These are phyloP conservation scores for Drosophila sp. DNA, from an alignment of 1,140 invertebrate genomes.

Conservation along the genomic window DNA sequence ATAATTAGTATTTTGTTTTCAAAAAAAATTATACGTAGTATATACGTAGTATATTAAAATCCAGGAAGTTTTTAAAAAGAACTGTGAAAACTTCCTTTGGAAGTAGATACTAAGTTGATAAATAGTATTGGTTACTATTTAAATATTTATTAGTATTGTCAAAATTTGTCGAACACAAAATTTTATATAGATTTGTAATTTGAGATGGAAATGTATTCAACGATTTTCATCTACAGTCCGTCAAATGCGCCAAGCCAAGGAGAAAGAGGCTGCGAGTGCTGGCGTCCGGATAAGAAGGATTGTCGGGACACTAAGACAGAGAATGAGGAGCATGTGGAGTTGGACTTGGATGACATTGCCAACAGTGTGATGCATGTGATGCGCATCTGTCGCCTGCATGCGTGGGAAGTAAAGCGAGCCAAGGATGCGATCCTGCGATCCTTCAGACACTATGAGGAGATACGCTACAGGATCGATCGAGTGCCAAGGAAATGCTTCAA, in stretches of 20 bases:
- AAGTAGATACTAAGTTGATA: too few species aligned
- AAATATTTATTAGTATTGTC: too few species aligned
- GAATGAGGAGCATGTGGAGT: background rate
- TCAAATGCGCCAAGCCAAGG: too few species aligned
- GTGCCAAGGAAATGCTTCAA: slow-evolving; percentile 66
- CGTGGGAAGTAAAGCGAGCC: slow-evolving; percentile 56
- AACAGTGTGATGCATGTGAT: slow-evolving; percentile 65
- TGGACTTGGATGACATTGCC: slow-evolving; percentile 63
- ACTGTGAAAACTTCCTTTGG: too few species aligned
- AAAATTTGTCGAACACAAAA: background rate
- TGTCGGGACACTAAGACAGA: background rate
- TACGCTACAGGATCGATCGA: slow-evolving; percentile 54
- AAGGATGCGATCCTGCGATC: slow-evolving; percentile 44
- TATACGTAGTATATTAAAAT: too few species aligned
- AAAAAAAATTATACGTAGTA: too few species aligned
- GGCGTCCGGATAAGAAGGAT: background rate
- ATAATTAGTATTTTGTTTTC: too few species aligned
- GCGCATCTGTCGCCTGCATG: slow-evolving; percentile 61
- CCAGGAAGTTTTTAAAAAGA: too few species aligned
- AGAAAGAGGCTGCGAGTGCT: slow-evolving; percentile 31
- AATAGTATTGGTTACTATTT: too few species aligned
- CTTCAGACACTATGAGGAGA: slow-evolving; percentile 69
- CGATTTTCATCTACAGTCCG: background rate
- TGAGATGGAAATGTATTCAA: background rate
- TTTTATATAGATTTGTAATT: background rate